Evolutionary conservation across 2,113 vertebrate species (phyloP), one percentile per base, ranked within the genome.

Genomic region (Melozone crissalis): DNA sequence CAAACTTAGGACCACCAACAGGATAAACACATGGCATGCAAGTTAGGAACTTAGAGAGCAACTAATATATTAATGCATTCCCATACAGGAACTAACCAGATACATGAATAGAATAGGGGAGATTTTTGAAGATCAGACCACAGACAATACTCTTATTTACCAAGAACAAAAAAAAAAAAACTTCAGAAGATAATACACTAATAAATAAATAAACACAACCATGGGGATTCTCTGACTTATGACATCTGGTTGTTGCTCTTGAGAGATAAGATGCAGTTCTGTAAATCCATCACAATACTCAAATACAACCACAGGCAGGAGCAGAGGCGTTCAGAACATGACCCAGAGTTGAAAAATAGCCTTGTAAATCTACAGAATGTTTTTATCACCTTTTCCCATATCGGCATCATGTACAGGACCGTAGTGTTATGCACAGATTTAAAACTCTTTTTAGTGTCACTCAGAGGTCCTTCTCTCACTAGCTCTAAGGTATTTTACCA

Each of bases 341-440:
- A 51, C 30, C 47, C 31, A 7, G 15, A 39, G 8, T 9, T 80
- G n/a, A 84, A 91, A 68, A 89, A 52, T 5, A 69, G 44, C 43
- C 20, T 37, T 78, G 5, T 51, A 74, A 57, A 51, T 44, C 37
- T 72, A 63, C 27, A 59, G 31, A 74, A 87, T 10, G 16, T 6
- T 83, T 62, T 77, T 44, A 58, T 54, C 18, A 77, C 20, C 8
- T 81, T 78, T 67, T 49, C 33, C 71, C 13, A 20, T 61, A 31
- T 4, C 1, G 0, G 5, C 4, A n/a, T 51, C 7, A 10, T 41
- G n/a, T 26, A 49, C 31, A 58, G 23, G 23, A 43, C 20, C 69
- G 11, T 4, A 61, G 30, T 21, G 3, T 47, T 58, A 62, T 1
- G 4, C 11, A 18, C 10, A 33, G 19, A 27, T 35, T 66, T 41